Evolutionary conservation across 2,888 invertebrate species (phyloP).

Genomic region (Belgica antarctica): DNA sequence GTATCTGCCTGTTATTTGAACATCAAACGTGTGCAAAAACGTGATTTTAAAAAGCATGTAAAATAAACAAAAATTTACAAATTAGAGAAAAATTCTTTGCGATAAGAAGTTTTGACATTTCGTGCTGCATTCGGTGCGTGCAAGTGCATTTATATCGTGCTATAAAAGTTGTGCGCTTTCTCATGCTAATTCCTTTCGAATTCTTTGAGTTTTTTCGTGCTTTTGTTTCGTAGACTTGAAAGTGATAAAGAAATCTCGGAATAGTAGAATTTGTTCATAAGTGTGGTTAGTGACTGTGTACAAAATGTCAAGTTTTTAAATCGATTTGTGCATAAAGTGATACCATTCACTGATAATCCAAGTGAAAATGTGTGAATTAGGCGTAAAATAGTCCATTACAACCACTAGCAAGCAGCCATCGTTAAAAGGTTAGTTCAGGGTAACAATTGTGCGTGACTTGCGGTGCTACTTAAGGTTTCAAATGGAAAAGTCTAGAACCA

Average conservation of each 20-base stretch:
- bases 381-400: too few species aligned
- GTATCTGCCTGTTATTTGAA: neutral
- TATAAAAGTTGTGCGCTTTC: neutral
- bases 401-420: neutral
- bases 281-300: neutral
- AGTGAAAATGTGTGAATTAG: too few species aligned
- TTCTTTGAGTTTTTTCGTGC: neutral
- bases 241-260: too few species aligned
- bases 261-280: too few species aligned
- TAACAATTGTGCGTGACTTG: neutral
- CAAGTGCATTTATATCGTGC: slow-evolving; percentile 27
- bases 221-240: slow-evolving; percentile 9
- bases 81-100: neutral
- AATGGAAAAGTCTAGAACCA: neutral
- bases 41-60: neutral
- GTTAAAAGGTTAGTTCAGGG: too few species aligned
- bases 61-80: neutral
- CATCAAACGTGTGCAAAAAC: neutral
- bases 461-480: neutral
- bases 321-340: too few species aligned
- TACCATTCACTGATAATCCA: too few species aligned
- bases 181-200: neutral
- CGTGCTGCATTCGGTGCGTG: slow-evolving; percentile 12
- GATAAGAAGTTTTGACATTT: neutral
- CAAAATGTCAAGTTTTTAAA: too few species aligned